Percentiles rank a stretch among this genome's conserved stretches.
These are phyloP conservation scores for Rhinoraja longicauda DNA, from an alignment of 2,797 vertebrate species.

Conservation along the genomic window DNA sequence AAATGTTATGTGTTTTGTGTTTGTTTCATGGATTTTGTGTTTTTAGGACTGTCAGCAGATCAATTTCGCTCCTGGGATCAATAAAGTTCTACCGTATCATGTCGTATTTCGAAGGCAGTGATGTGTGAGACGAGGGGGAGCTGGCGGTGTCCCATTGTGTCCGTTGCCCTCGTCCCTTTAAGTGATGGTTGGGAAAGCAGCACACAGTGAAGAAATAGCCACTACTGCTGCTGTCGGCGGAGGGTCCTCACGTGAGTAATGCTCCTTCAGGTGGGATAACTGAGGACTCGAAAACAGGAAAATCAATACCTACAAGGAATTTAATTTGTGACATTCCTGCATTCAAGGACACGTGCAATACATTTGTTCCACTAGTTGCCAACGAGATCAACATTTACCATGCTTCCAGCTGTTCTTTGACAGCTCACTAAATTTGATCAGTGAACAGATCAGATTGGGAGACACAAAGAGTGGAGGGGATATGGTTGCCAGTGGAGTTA, in stretches of 20 bases:
- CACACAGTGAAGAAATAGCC: neutral
- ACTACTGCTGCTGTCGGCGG: neutral
- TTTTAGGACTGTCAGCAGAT: no score
- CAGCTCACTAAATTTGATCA: neutral
- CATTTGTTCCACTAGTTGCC: neutral
- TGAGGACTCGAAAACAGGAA: neutral
- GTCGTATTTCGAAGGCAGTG: no score
- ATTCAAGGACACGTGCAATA: neutral
- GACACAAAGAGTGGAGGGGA: no score
- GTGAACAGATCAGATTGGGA: no score
- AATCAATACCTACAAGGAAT: neutral
- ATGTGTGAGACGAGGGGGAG: no score
- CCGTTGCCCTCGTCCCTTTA: no score
- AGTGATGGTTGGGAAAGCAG: neutral
- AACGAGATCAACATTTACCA: neutral
- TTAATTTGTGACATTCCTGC: neutral
- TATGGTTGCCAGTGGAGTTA: no score
- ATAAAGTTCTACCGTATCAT: no score
- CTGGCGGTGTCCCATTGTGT: no score
- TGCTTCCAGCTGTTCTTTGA: neutral
- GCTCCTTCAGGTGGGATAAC: neutral
- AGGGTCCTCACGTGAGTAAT: neutral
- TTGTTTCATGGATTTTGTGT: no score
- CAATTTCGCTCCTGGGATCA: no score
- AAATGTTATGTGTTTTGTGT: no score